phyloP scores from a whole-genome alignment of 1,140 invertebrate genomes.

The Zaprionus ornatus region DNA sequence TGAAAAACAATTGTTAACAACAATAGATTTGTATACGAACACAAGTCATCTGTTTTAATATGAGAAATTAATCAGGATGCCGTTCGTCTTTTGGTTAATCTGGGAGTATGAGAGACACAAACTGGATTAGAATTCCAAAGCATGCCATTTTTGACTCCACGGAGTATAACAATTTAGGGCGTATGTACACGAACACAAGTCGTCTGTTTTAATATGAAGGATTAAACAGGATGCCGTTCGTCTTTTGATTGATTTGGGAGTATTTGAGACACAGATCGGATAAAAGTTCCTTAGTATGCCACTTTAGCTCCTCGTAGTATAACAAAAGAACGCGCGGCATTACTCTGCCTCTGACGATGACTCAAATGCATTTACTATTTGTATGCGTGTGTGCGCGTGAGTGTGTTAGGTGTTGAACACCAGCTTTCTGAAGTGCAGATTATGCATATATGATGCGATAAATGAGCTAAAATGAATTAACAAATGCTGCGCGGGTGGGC shows the following conservation, averaged over 20 bases:
- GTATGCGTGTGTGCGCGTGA: background rate
- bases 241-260: constrained; percentile 48
- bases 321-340: background rate
- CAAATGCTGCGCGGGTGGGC: constrained; percentile 26
- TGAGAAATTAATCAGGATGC: constrained; percentile 30
- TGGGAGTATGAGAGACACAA: constrained; percentile 44
- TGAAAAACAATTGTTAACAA: background rate
- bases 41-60: constrained; percentile 44
- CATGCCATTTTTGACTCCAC: constrained; percentile 57
- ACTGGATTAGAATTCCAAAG: background rate
- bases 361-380: constrained; percentile 39
- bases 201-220: constrained; percentile 40
- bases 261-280: constrained; percentile 53
- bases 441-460: constrained; percentile 66
- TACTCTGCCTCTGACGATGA: constrained; percentile 31
- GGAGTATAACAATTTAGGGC: background rate
- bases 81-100: constrained; percentile 26
- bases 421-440: constrained; percentile 17
- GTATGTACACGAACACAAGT: constrained; percentile 45
- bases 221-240: constrained; percentile 65
- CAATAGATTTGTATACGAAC: constrained; percentile 23
- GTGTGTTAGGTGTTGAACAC: constrained; percentile 4
- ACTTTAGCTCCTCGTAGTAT: constrained; percentile 25
- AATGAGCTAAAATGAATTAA: constrained; percentile 69
- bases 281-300: constrained; percentile 7